These are phyloP conservation scores for Drosophila vallismaia DNA, from an alignment of 2,888 invertebrate genomes.

Conservation along the genomic window DNA sequence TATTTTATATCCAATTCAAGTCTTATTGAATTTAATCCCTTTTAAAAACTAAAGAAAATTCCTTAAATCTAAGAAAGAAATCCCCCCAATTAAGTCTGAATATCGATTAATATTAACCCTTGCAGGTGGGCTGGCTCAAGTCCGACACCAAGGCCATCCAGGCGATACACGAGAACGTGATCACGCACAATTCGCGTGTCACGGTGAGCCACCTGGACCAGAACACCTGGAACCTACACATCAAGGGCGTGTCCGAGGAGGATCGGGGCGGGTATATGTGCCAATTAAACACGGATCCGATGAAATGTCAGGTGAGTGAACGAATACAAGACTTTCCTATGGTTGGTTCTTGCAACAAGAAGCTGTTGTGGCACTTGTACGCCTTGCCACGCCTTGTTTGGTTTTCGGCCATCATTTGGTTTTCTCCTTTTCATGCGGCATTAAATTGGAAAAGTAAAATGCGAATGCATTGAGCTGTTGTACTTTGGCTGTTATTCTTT, in stretches of 20 bases:
- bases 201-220: slow-evolving; percentile 94
- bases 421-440: slow-evolving; percentile 59
- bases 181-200: slow-evolving; percentile 95
- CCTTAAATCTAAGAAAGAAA: too few relatives aligned
- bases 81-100: too few relatives aligned
- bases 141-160: slow-evolving; percentile 96
- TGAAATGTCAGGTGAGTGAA: slow-evolving; percentile 93
- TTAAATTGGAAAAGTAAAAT: slow-evolving; percentile 45
- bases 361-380: too few relatives aligned
- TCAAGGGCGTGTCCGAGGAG: slow-evolving; percentile 93
- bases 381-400: slow-evolving; percentile 2
- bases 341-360: background rate
- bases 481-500: slow-evolving; percentile 30
- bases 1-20: too few relatives aligned
- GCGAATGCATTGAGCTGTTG: slow-evolving; percentile 64
- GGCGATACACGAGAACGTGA: slow-evolving; percentile 95
- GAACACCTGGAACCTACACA: slow-evolving; percentile 95
- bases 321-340: too few relatives aligned
- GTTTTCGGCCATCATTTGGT: background rate
- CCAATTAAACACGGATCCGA: slow-evolving; percentile 97
- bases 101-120: background rate
- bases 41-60: slow-evolving; percentile 1
- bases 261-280: slow-evolving; percentile 97
- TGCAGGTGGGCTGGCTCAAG: slow-evolving; percentile 96
- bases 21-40: background rate